Base-by-base conservation (phyloP, 2,888 invertebrate species). In the Cotesia congregata region DNA sequence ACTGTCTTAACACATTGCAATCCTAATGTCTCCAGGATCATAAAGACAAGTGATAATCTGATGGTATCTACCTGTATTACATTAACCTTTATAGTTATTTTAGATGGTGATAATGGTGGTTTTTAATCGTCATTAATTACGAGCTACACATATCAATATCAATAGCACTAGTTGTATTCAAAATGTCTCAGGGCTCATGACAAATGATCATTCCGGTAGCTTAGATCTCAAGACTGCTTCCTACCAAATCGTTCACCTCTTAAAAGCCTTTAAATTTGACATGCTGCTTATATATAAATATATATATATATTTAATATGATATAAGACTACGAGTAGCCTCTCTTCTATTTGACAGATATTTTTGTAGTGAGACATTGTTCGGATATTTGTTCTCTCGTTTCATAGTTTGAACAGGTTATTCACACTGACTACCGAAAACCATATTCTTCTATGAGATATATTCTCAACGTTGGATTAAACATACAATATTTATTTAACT, bases 341-440 rank as follows among this genome's bases (percentile, higher is more conserved):
- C 62, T 9, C 62, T 17, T 62, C 62, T 62, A 76, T 69, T 72
- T 72, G 67, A 76, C 76, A 64, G 71, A 60, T 50, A 17, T 20
- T 62, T 62, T 4, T 67, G 62, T 68, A 76, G 76, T 76, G 72
- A 41, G 76, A 76, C 72, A 76, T 76, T 68, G 76, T 73, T 68
- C 50, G 50, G 62, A 69, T 76, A 76, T 72, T 76, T 72, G 76
- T 71, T 70, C 64, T 67, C 39, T 67, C 61, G 65, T 50, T 20
- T 15, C 40, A 67, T 50, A 30, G 61, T 72, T 69, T 72, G 41
- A 76, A 69, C 76, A 76, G 72, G 68, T 67, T 40, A 64, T 61
- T 30, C 40, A 67, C 67, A 59, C 40, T 68, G 72, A 76, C 76
- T 76, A 72, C 76, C 67, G 76, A 76, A 76, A 72, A 50, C 61